Evolutionary conservation across 2,113 vertebrate species (phyloP), one percentile per base, ranked within the genome.

Genomic region (Anarrhichthys ocellatus): DNA sequence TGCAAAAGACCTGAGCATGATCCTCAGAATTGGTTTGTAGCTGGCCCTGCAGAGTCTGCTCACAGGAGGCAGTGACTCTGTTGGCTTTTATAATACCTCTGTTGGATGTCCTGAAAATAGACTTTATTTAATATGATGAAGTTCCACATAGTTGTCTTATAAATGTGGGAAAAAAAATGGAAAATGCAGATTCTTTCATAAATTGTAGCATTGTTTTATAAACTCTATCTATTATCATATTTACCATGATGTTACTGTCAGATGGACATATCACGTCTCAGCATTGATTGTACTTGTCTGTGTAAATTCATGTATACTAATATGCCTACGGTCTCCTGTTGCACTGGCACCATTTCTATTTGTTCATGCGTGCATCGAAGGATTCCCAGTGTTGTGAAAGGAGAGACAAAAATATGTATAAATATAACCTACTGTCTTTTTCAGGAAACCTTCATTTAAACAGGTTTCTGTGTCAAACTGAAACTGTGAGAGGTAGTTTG

Each of bases 141-240:
- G 62, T 78, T 73, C 65, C 77, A 80, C 72, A 80, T 58, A 66
- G 59, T 73, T 75, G 79, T 91, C 82, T 83, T 86, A 84, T 76
- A 50, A 59, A 48, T 62, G 22, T 38, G 29, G 32, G 17, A 7
- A 61, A 78, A 48, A 76, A 40, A 38, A 34, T 34, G 50, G 71
- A 81, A 36, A 2, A 27, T 20, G 27, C 34, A 6, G 2, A 42
- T 61, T 73, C 54, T 90, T 90, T 88, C 68, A 75, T 84, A 81
- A 69, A 76, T 11, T 27, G 88, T 92, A 92, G 90, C 91, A 92
- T 75, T 44, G 73, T 83, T 90, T 89, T 83, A 73, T 87, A 82
- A 5, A 46, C 10, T 79, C 78, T 87, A 88, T 73, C 73, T 87
- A 64, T 67, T 86, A 50, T 78, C 62, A 78, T 72, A 76, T 81